Evolutionary conservation across 2,888 invertebrate species (phyloP).

Genomic region (Listrodromus nycthemerus): DNA sequence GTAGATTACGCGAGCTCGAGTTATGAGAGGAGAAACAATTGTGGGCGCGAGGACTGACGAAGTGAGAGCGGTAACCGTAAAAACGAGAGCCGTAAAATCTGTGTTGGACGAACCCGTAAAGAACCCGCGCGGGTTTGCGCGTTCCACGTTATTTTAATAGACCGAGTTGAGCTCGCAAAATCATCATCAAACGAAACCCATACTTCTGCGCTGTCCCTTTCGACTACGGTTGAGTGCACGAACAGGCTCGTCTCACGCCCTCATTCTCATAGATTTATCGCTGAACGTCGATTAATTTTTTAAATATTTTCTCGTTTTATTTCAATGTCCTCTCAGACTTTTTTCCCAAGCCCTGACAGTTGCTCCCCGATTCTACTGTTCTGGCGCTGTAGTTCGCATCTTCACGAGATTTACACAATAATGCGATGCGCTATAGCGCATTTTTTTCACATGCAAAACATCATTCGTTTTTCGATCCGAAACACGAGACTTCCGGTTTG

Average conservation of each 20-base stretch:
- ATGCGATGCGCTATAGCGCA: too few relatives aligned
- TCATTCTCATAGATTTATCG: constrained; percentile 73
- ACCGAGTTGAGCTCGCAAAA: constrained; percentile 48
- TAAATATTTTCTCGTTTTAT: not conserved
- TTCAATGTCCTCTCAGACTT: not conserved
- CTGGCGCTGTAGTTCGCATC: too few relatives aligned
- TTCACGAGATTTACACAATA: too few relatives aligned
- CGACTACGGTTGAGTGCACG: constrained; percentile 62
- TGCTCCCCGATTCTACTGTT: too few relatives aligned
- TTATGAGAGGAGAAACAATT: constrained; percentile 27
- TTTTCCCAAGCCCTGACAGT: not conserved
- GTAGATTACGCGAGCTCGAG: not conserved
- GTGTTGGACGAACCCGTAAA: constrained; percentile 40
- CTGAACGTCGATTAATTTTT: constrained; percentile 48
- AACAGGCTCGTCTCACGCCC: constrained; percentile 73
- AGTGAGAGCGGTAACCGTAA: constrained; percentile 49
- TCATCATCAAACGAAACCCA: constrained; percentile 38
- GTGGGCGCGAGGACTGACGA: not conserved
- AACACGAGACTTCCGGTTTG: too few relatives aligned
- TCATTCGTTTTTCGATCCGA: too few relatives aligned
- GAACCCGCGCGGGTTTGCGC: constrained; percentile 37
- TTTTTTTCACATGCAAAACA: too few relatives aligned
- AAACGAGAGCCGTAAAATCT: constrained; percentile 60
- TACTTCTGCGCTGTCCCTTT: constrained; percentile 33
- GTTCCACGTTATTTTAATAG: constrained; percentile 61